phyloP scores from a whole-genome alignment of 1,140 invertebrate species.

The Cephus cinctus region DNA sequence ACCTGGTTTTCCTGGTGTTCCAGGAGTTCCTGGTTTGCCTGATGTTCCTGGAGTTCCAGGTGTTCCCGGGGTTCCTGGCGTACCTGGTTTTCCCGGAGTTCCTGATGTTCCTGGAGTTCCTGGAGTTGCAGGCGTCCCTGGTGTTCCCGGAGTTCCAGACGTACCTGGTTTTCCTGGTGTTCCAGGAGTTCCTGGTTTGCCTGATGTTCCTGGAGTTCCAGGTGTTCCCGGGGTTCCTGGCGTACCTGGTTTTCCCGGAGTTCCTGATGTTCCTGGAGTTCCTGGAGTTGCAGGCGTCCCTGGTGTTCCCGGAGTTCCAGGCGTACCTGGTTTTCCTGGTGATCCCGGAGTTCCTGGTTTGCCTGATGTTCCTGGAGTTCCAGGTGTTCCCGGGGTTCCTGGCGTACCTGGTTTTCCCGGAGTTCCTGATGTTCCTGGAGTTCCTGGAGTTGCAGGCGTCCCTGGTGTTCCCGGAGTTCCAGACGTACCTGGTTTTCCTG shows the following conservation, averaged over 20 bases:
- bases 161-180: conserved; percentile 66
- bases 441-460: neutral
- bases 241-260: conserved; percentile 8
- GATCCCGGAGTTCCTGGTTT: neutral
- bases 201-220: conserved; percentile 67
- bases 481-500: conserved; percentile 5
- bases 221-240: conserved; percentile 49
- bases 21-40: neutral
- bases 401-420: neutral
- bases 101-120: conserved; percentile 61
- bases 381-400: neutral
- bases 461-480: neutral
- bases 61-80: conserved; percentile 22
- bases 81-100: neutral
- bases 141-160: conserved; percentile 64
- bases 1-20: conserved; percentile 16
- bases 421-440: neutral
- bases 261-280: neutral
- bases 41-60: neutral
- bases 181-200: conserved; percentile 64
- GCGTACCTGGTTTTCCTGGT: neutral
- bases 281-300: neutral
- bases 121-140: conserved; percentile 65
- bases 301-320: conserved; percentile 13
- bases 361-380: neutral